phyloP scores from a whole-genome alignment of 2,888 invertebrate species.

The Zygothrica quintamaculata region DNA sequence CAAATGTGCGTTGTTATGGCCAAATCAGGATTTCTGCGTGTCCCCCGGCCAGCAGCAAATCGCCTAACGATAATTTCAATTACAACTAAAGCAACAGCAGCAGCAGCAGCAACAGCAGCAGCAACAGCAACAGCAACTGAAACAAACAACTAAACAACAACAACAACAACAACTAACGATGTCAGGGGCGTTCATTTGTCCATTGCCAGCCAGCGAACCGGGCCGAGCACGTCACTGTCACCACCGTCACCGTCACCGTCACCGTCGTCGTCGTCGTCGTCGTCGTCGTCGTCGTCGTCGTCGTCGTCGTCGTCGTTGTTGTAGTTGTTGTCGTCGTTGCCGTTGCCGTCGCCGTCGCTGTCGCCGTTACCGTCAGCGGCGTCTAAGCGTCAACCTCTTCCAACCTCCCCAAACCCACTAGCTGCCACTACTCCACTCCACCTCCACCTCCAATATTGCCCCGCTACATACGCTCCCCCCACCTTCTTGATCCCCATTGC shows the following conservation, averaged over 20 bases:
- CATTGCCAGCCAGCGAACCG: constrained; percentile 73
- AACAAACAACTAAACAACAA: constrained; percentile 9
- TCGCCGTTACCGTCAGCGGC: constrained; percentile 47
- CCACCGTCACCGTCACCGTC: constrained; percentile 51
- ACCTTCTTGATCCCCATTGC: constrained; percentile 28
- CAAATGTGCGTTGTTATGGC: constrained; percentile 77
- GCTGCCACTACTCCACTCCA: constrained; percentile 14
- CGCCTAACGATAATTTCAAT: constrained; percentile 74
- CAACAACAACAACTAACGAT: constrained; percentile 70
- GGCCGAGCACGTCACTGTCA: constrained; percentile 75
- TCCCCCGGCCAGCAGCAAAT: constrained; percentile 48
- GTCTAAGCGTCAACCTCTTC: constrained; percentile 42
- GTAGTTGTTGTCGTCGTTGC: too few relatives aligned
- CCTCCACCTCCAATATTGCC: neutral
- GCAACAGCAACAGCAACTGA: constrained; percentile 19
- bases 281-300: too few relatives aligned
- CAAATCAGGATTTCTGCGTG: constrained; percentile 80
- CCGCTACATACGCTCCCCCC: neutral
- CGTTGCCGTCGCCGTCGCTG: constrained; percentile 78
- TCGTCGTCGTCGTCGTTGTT: too few relatives aligned
- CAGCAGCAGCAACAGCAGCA: constrained; percentile 16
- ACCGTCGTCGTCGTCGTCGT: too few relatives aligned
- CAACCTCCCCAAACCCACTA: constrained; percentile 4
- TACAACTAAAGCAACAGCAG: constrained; percentile 60
- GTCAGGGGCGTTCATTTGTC: constrained; percentile 80